Percentiles rank a stretch among this genome's conserved stretches.
These are phyloP conservation scores for Pristionchus entomophagus DNA, from an alignment of 2,888 invertebrate genomes.

Conservation along the genomic window DNA sequence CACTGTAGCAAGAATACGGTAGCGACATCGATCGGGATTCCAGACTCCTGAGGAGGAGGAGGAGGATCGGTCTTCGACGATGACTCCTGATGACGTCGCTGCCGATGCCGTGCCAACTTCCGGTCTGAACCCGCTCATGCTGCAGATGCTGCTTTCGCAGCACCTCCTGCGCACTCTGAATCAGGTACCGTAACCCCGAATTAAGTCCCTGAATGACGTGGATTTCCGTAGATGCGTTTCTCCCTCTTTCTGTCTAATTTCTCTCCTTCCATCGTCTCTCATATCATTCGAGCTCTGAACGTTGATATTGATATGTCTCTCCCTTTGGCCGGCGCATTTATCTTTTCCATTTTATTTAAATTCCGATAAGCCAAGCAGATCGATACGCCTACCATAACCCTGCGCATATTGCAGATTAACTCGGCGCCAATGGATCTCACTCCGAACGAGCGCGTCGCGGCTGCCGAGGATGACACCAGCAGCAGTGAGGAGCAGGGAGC, in stretches of 20 bases:
- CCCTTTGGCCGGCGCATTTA: no score
- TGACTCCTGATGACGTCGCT: neutral
- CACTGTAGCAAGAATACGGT: neutral
- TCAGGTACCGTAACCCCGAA: neutral
- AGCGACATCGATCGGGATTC: neutral
- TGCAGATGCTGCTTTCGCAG: constrained; percentile 11
- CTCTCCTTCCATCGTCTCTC: no score
- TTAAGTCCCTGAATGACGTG: neutral
- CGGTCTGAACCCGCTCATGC: neutral
- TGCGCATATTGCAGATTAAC: no score
- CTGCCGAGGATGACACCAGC: neutral
- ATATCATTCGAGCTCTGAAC: no score
- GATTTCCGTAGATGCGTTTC: neutral
- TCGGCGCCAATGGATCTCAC: no score
- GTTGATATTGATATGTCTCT: no score
- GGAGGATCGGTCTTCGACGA: neutral
- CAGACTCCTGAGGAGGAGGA: neutral
- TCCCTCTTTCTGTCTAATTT: neutral
- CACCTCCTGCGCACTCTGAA: neutral
- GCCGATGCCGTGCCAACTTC: neutral
- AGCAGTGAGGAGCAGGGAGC: neutral
- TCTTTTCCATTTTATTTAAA: no score
- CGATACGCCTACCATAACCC: no score
- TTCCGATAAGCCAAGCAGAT: no score
- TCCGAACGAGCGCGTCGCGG: neutral